phyloP scores from a whole-genome alignment of 2,888 invertebrate genomes.

The Chaetogeoica ovagalla region DNA sequence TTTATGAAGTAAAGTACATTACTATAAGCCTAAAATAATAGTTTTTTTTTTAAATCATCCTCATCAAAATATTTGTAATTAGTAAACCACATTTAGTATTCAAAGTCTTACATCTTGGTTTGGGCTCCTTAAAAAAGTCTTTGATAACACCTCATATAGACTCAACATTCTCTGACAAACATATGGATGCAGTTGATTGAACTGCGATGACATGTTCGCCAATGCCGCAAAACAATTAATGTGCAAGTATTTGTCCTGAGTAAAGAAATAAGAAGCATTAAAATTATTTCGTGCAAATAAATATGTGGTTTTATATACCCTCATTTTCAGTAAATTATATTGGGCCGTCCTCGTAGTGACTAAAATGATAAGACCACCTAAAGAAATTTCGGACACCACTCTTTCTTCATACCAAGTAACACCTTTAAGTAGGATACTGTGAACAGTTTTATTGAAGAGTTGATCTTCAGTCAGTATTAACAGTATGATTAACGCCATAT shows the following conservation, averaged over 20 bases:
- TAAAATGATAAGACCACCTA: conserved; percentile 90
- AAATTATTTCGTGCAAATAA: conserved; percentile 16
- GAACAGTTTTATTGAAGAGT: conserved; percentile 88
- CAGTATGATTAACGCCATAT: conserved; percentile 96
- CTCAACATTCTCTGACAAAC: conserved; percentile 93
- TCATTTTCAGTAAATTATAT: conserved; percentile 93
- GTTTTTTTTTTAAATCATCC: too few species aligned
- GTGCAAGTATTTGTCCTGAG: conserved; percentile 90
- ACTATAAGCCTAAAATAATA: too few species aligned
- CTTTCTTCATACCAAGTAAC: conserved; percentile 94
- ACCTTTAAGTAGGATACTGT: conserved; percentile 84
- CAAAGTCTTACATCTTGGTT: conserved; percentile 60
- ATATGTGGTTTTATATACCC: conserved; percentile 62
- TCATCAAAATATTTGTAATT: too few species aligned
- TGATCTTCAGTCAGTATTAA: conserved; percentile 97
- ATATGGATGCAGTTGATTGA: conserved; percentile 89
- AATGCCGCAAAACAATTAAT: conserved; percentile 97
- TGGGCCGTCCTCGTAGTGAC: conserved; percentile 96
- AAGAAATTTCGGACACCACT: conserved; percentile 84
- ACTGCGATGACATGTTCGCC: conserved; percentile 95
- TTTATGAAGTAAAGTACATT: too few species aligned
- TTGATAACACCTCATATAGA: conserved; percentile 86
- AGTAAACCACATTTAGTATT: too few species aligned
- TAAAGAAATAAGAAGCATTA: conserved; percentile 42
- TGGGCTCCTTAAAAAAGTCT: conserved; percentile 71